Conservation (phyloP, 2,888 invertebrate genomes). For the Caenorhabditis sinica region DNA sequence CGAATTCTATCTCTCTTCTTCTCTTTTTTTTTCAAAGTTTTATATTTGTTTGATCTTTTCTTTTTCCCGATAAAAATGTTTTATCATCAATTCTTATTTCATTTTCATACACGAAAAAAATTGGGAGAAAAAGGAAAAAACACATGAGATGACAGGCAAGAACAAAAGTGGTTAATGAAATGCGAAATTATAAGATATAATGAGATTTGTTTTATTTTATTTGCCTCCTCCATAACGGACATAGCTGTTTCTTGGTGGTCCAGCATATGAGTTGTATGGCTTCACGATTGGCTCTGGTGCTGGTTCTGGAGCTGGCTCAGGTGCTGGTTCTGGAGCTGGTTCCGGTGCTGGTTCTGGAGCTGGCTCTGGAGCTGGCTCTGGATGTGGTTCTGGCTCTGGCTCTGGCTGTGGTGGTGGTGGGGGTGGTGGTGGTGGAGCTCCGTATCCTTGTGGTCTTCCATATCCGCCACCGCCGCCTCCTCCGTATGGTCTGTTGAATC, state of each 20-base stretch:
- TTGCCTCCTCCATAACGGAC: constrained; percentile 62
- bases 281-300: constrained; percentile 64
- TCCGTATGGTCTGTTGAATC: constrained; percentile 54
- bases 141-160: constrained; percentile 6
- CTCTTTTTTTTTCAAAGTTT: constrained; percentile 26
- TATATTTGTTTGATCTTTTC: constrained; percentile 16
- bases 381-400: constrained; percentile 44
- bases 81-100: constrained; percentile 13
- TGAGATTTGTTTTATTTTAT: constrained; percentile 21
- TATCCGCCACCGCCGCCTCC: constrained; percentile 57
- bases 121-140: background rate
- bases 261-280: constrained; percentile 62
- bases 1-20: constrained; percentile 43
- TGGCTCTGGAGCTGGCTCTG: constrained; percentile 60
- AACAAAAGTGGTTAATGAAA: constrained; percentile 12
- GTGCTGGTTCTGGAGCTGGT: constrained; percentile 68
- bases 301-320: constrained; percentile 62
- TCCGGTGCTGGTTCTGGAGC: constrained; percentile 63
- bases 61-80: constrained; percentile 38
- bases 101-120: constrained; percentile 21
- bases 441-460: constrained; percentile 55
- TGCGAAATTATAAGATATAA: background rate
- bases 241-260: constrained; percentile 64
- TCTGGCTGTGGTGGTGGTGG: constrained; percentile 60
- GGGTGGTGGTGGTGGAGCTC: constrained; percentile 53